Conservation (phyloP, 2,888 invertebrate species). For the Sphaeridia pumilis region DNA sequence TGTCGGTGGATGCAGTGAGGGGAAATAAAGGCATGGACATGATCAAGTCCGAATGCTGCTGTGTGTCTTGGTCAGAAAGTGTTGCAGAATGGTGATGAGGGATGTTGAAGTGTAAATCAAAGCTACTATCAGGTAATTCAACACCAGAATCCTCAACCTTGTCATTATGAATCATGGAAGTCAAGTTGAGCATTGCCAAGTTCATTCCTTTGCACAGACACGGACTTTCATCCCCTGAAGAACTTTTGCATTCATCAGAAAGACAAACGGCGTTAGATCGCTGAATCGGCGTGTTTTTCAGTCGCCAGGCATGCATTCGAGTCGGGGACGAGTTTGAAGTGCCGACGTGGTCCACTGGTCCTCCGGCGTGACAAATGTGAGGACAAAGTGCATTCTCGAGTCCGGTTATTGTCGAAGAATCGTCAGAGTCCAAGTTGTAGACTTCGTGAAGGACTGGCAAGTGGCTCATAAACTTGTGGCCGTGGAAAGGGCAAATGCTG, state of each 20-base stretch:
- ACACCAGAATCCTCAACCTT: constrained; percentile 16
- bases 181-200: background rate
- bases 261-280: constrained; percentile 31
- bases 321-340: background rate
- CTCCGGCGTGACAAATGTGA: background rate
- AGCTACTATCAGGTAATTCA: constrained; percentile 9
- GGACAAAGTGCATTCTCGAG: background rate
- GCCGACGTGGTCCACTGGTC: background rate
- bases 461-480: constrained; percentile 16
- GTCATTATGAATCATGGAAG: constrained; percentile 13
- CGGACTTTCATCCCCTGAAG: constrained; percentile 25
- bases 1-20: constrained; percentile 2
- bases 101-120: constrained; percentile 9
- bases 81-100: background rate
- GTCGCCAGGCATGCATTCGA: constrained; percentile 26
- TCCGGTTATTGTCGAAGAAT: constrained; percentile 28
- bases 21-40: too few species aligned
- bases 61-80: background rate
- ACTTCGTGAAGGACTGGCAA: constrained; percentile 32
- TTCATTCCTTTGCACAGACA: constrained; percentile 13
- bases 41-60: background rate
- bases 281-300: constrained; percentile 27
- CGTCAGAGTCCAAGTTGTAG: constrained; percentile 26
- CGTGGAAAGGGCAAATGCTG: constrained; percentile 12
- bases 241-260: constrained; percentile 31